Base-by-base conservation (phyloP, 2,797 vertebrate genomes). In the Buceros bicornis region DNA sequence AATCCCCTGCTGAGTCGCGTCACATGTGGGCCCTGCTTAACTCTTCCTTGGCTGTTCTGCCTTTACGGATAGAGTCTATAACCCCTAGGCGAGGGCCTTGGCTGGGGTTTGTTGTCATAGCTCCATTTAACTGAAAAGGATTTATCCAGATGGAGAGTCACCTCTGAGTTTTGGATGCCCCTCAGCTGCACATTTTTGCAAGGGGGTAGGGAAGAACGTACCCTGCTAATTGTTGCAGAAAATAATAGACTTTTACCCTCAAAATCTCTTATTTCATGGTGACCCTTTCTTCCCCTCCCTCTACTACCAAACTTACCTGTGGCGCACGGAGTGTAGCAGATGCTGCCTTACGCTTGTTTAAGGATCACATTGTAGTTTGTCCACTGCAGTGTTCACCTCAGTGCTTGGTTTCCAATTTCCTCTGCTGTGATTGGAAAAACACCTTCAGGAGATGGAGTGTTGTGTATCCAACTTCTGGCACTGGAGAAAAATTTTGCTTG, bases 401-500 rank as follows among this genome's bases (percentile, higher is more conserved):
- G 60, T 31, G 78, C 43, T 84, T 67, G 85, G 70, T 77, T 93
- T 96, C 83, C 78, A 89, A 48, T 90, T 92, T 96, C 83, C 50
- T 67, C 16, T 65, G 42, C 86, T 54, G 29, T 74, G 85, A 78
- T 10, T 92, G 78, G 88, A 51, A 90, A 84, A 87, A 67, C 73
- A 87, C 78, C 81, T 77, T 90, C 45, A 71, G 74, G 78, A 82
- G 78, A 19, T 31, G 53, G 40, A 56, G 28, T 53, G 65, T 26
- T 91, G 42, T 45, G 35, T 74, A 37, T 61, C 29, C 83, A 72
- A 57, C 74, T 77, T 82, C 40, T 42, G 26, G 50, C 35, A 22
- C 56, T 15, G n/a, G 42, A 77, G 60, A 33, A 31, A 45, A 57
- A 24, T 51, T 47, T 71, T 45, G 19, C 40, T 57, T 66, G 61